Conservation (phyloP, 2,113 vertebrate genomes). For the Anser cygnoides region DNA sequence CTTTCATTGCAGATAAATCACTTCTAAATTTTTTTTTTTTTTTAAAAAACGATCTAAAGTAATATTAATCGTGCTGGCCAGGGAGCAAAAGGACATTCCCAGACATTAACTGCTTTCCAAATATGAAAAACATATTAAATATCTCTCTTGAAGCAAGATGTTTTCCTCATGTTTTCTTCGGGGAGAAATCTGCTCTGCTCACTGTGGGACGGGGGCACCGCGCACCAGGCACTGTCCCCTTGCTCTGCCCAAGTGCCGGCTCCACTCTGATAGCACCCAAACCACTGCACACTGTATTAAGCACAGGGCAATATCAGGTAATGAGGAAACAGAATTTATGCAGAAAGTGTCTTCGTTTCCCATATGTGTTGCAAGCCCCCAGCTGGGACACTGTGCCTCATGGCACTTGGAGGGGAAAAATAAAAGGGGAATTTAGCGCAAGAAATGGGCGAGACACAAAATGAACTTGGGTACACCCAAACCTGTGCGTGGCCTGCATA, state of each 20-base stretch:
- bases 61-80: conserved; percentile 64
- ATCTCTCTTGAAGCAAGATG: conserved; percentile 72
- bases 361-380: neutral
- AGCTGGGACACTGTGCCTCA: neutral
- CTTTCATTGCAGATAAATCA: conserved; percentile 77
- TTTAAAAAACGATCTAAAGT: conserved; percentile 48
- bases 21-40: conserved; percentile 52
- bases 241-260: too few species aligned
- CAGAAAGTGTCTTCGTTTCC: neutral
- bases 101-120: conserved; percentile 76
- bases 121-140: conserved; percentile 79
- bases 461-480: neutral
- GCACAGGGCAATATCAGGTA: neutral
- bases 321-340: neutral
- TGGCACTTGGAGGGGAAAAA: neutral
- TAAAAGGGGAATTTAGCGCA: neutral
- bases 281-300: neutral
- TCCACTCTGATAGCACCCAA: neutral
- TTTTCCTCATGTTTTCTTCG: conserved; percentile 75
- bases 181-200: conserved; percentile 35
- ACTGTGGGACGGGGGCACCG: neutral
- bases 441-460: neutral
- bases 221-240: neutral
- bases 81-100: conserved; percentile 76
- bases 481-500: neutral